Evolutionary conservation across 2,113 vertebrate genomes (phyloP), one percentile per base, ranked within the genome.

Genomic region (Quiscalus mexicanus): DNA sequence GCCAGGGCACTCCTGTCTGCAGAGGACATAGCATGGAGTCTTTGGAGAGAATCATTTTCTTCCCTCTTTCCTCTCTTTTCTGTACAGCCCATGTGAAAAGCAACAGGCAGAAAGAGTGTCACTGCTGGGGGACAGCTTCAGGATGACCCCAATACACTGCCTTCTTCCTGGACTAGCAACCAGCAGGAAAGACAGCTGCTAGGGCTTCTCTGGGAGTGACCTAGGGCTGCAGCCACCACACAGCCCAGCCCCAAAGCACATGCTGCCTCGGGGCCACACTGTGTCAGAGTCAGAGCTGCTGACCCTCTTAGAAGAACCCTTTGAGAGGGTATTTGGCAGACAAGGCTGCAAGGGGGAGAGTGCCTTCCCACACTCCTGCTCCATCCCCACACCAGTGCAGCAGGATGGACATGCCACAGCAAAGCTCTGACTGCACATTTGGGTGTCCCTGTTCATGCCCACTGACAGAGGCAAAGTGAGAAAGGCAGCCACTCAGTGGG

Each of bases 211-310:
- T 8, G 1, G 20, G 42, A 71, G 35, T 3, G 2, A n/a, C 19
- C 4, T 4, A 4, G 22, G 24, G 31, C 83, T 70, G 55, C 3
- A 17, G 60, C 30, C n/a, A 69, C 41, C 23, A 52, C n/a, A 49
- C 14, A 53, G 41, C 69, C 25, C 6, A 37, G 37, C 37, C 37
- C 37, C 37, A 37, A 37, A 37, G 37, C 28, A 30, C 0, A 0
- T 9, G 1, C 18, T 84, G 27, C 59, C 21, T 73, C 0, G 0
- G 11, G 35, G 12, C 11, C 39, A 44, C 1, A 0, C 59, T 17
- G 12, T 73, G 55, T 30, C 67, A 37, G 37, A 68, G 67, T 30
- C 67, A 73, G 67, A 92, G 44, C 42, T 79, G 42, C 62, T 47
- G 25, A 60, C 17, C 22, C 75, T 70, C 60, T n/a, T 6, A 67